These are phyloP conservation scores for Paralinhomoeus sp. DNA, from an alignment of 2,888 invertebrate species.

Conservation along the genomic window DNA sequence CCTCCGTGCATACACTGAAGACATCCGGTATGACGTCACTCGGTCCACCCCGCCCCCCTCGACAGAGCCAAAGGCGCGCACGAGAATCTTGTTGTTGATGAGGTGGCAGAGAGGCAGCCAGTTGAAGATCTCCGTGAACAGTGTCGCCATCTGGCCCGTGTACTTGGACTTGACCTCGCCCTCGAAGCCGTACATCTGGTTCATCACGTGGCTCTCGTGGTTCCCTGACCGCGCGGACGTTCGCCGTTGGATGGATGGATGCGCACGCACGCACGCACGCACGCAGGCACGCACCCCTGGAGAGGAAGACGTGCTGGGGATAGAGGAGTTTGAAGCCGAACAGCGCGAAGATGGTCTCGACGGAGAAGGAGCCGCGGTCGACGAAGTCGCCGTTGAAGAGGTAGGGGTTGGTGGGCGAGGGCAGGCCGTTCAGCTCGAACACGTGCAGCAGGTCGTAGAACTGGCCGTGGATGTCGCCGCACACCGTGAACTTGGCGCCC, in stretches of 20 bases:
- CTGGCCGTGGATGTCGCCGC: slow-evolving; percentile 96
- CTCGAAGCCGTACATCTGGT: slow-evolving; percentile 96
- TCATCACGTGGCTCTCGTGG: slow-evolving; percentile 92
- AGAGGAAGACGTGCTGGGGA: slow-evolving; percentile 89
- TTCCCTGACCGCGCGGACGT: slow-evolving; percentile 44
- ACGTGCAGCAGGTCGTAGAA: slow-evolving; percentile 95
- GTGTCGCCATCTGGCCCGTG: slow-evolving; percentile 72
- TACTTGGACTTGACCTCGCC: slow-evolving; percentile 90
- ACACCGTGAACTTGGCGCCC: slow-evolving; percentile 78
- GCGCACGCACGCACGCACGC: no score
- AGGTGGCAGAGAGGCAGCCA: slow-evolving; percentile 86
- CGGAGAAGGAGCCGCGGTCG: slow-evolving; percentile 93
- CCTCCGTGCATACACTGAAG: slow-evolving; percentile 86
- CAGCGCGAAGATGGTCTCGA: slow-evolving; percentile 90
- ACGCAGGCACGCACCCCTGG: slow-evolving; percentile 84
- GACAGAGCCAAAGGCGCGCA: no score
- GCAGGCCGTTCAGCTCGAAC: slow-evolving; percentile 82
- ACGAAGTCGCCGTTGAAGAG: slow-evolving; percentile 98
- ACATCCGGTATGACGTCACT: no score
- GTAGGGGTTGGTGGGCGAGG: slow-evolving; percentile 82
- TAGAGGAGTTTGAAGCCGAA: slow-evolving; percentile 87
- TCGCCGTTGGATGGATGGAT: no score
- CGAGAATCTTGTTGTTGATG: slow-evolving; percentile 57
- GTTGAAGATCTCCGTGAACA: slow-evolving; percentile 96
- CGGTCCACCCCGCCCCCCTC: no score